phyloP scores from a whole-genome alignment of 2,888 invertebrate genomes.

The Antheraea assamensis region DNA sequence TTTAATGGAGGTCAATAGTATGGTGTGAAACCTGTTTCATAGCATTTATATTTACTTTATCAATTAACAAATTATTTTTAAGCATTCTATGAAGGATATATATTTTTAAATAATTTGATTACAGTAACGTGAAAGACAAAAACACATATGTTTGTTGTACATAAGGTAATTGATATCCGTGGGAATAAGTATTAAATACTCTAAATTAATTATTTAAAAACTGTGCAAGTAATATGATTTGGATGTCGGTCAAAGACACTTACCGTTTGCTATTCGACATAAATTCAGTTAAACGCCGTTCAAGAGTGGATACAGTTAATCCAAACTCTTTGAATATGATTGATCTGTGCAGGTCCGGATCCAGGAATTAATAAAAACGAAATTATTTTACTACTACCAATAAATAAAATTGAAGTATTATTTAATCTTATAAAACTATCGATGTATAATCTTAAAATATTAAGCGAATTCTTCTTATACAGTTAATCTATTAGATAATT shows the following conservation, averaged over 20 bases:
- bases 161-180: background rate
- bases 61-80: too few species aligned
- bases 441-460: background rate
- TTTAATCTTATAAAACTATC: background rate
- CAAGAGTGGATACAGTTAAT: slow-evolving; percentile 30
- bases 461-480: too few species aligned
- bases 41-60: background rate
- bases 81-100: background rate
- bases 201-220: slow-evolving; percentile 5
- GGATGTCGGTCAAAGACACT: slow-evolving; percentile 5
- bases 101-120: background rate
- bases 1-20: background rate
- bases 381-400: background rate
- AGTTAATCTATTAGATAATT: too few species aligned
- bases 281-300: slow-evolving; percentile 21
- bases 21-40: too few species aligned
- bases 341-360: slow-evolving; percentile 24
- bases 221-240: background rate
- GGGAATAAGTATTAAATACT: background rate
- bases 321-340: slow-evolving; percentile 30
- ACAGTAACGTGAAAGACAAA: background rate
- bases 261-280: slow-evolving; percentile 22
- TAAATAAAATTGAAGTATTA: background rate
- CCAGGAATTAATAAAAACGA: background rate
- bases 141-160: background rate